A percentile compares a stretch with the other conserved stretches of the same genome.
phyloP scores from a whole-genome alignment of 2,797 vertebrate genomes.

The Brachyrhaphis roseni region DNA sequence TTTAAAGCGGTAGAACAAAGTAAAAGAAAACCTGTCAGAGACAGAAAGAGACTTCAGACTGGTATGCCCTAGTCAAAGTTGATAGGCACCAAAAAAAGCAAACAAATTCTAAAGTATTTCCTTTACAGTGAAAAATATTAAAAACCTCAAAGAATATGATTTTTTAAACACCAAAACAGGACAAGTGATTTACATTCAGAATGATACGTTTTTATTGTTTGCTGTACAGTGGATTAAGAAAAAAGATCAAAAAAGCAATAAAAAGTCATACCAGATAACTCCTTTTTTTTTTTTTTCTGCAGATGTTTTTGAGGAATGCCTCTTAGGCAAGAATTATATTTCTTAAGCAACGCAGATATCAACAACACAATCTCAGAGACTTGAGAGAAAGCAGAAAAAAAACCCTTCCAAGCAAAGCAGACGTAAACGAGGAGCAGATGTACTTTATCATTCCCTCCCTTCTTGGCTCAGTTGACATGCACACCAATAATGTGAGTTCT shows the following conservation, averaged over 20 bases:
- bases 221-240: background rate
- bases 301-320: background rate
- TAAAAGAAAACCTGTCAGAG: background rate
- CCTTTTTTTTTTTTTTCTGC: background rate
- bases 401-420: background rate
- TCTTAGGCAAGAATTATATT: background rate
- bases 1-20: background rate
- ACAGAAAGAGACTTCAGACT: background rate
- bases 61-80: background rate
- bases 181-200: background rate
- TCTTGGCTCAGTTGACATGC: background rate
- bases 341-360: slow-evolving; percentile 17
- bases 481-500: background rate
- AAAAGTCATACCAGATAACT: background rate
- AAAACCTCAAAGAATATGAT: background rate
- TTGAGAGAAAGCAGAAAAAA: background rate
- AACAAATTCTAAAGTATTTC: background rate
- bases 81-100: background rate
- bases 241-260: background rate
- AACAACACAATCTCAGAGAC: slow-evolving; percentile 12
- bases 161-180: background rate
- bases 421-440: slow-evolving; percentile 22
- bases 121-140: background rate
- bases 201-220: background rate
- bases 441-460: slow-evolving; percentile 1